Conservation (phyloP, 2,797 vertebrate genomes). For the Anas bahamensis region DNA sequence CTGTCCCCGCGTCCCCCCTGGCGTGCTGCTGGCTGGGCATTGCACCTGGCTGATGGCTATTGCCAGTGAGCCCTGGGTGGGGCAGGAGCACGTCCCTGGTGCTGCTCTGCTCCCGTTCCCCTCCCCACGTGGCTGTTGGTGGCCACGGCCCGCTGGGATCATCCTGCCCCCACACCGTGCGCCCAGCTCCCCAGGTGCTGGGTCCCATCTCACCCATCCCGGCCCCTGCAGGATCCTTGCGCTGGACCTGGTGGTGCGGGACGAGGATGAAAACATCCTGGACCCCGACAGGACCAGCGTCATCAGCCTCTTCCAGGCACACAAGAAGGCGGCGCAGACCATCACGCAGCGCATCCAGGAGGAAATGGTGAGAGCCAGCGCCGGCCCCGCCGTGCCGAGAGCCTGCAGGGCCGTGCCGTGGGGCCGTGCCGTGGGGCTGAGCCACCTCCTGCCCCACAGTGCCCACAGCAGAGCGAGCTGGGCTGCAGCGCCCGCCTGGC, state of each 20-base stretch:
- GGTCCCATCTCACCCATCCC: fast-evolving
- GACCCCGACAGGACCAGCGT: constrained; percentile 60
- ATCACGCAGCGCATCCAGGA: constrained; percentile 49
- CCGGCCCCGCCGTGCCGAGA: fast-evolving
- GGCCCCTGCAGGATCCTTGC: constrained; percentile 16
- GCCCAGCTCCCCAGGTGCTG: fast-evolving
- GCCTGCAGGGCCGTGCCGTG: background rate
- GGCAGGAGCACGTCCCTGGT: background rate
- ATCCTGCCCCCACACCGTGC: no score
- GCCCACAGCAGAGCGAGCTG: background rate
- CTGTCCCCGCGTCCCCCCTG: background rate
- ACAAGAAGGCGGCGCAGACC: background rate
- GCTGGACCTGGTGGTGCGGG: constrained; percentile 66
- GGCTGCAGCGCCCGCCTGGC: background rate
- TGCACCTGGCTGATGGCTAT: no score
- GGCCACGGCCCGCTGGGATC: fast-evolving
- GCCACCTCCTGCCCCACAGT: background rate
- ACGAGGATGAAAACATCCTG: constrained; percentile 63
- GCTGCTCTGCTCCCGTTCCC: background rate
- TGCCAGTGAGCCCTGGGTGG: fast-evolving
- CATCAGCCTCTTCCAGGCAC: constrained; percentile 69
- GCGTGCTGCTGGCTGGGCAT: background rate
- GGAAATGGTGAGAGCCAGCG: constrained; percentile 25
- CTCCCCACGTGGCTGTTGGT: background rate
- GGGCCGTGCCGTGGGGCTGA: background rate